Base-by-base conservation (phyloP, 2,113 vertebrate genomes). In the Sus scrofa region DNA sequence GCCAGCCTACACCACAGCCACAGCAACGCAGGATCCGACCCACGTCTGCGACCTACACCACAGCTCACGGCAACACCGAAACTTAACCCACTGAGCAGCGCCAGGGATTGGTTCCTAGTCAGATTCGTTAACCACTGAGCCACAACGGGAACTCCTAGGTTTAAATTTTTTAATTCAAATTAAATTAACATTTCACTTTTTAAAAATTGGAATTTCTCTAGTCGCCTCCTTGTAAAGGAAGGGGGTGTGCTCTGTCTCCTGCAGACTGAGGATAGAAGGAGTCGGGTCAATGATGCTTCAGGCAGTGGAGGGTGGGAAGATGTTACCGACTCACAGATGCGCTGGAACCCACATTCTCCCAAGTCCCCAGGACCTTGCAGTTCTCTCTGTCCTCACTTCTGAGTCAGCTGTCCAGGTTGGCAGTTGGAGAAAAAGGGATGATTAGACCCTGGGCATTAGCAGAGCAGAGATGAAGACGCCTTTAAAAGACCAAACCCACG, bases 301-400 rank as follows among this genome's bases (percentile, higher is more conserved):
- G 44, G 37, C 4, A 4, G 32, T 32, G n/a, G 2, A 2, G 11
- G 11, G 14, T 15, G 1, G 16, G 56, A 6, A 26, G 1, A 1
- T 24, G 19, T 74, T 26, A 20, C 0, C 39, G 20, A 26, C n/a
- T 50, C 34, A 11, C 7, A n/a, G 70, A 56, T 5, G 1, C 24
- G 37, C n/a, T n/a, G n/a, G n/a, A n/a, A n/a, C n/a, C n/a, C n/a
- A n/a, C n/a, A n/a, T n/a, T n/a, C n/a, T n/a, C n/a, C n/a, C n/a
- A n/a, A n/a, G 2, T 11, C 7, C 22, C 39, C 34, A 71, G 67
- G 75, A 54, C 19, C 18, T 22, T 13, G 11, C 18, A 15, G 2
- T 37, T 68, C 70, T 7, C 58, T 78, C 1, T 15, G 19, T n/a
- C 52, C 7, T 70, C n/a, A 22, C 15, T 34, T 68, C 62, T 24